Evolutionary conservation across 2,888 invertebrate species (phyloP).

Genomic region (Drosophila meridionalis): DNA sequence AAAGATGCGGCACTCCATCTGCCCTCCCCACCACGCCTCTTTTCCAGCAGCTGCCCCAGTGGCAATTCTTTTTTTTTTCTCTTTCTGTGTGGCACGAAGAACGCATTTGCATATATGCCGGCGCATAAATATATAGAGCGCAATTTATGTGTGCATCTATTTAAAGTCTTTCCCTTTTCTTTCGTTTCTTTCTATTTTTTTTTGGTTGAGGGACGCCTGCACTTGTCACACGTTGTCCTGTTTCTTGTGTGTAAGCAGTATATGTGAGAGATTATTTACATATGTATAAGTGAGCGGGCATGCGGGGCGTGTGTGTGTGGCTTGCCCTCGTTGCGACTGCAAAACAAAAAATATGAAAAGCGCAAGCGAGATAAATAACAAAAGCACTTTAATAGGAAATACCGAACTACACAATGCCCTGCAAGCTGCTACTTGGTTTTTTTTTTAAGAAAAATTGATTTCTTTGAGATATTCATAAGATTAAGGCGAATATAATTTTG

Average conservation of each 20-base stretch:
- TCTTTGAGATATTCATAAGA: neutral
- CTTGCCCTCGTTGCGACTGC: slow-evolving; percentile 74
- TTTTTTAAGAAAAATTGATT: neutral
- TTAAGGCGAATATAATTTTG: no score
- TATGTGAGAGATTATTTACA: slow-evolving; percentile 67
- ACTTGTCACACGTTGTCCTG: slow-evolving; percentile 67
- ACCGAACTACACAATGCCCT: slow-evolving; percentile 5
- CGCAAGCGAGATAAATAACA: slow-evolving; percentile 63
- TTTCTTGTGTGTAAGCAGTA: slow-evolving; percentile 30
- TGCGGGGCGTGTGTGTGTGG: slow-evolving; percentile 26
- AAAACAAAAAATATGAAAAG: slow-evolving; percentile 54
- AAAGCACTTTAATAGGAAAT: slow-evolving; percentile 5
- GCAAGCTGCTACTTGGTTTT: neutral
- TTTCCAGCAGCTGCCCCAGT: slow-evolving; percentile 14
- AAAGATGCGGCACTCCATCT: slow-evolving; percentile 42
- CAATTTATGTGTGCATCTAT: slow-evolving; percentile 77
- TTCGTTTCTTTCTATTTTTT: slow-evolving; percentile 7
- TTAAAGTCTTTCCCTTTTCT: slow-evolving; percentile 48
- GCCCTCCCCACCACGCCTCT: neutral
- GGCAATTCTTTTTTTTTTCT: neutral
- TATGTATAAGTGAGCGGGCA: slow-evolving; percentile 26
- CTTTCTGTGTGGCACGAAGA: slow-evolving; percentile 25
- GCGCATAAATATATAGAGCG: slow-evolving; percentile 72
- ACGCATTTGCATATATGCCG: slow-evolving; percentile 68
- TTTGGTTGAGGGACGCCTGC: slow-evolving; percentile 53